A percentile compares a stretch with the other conserved stretches of the same genome.
These are phyloP conservation scores for Nesidiocoris tenuis DNA, from an alignment of 2,888 invertebrate genomes.

Conservation along the genomic window DNA sequence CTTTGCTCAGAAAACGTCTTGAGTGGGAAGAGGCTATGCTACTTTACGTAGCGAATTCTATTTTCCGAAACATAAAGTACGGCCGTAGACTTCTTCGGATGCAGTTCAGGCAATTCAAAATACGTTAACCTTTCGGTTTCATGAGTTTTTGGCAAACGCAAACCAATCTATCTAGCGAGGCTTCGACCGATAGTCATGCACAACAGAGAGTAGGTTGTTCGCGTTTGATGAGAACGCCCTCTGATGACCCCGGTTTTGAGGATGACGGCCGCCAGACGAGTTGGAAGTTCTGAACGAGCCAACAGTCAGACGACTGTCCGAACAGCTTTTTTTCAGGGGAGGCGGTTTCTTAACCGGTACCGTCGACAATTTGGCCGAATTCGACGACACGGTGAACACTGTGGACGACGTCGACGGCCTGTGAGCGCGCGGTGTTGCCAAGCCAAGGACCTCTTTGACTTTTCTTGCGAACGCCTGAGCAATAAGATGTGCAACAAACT, in stretches of 20 bases:
- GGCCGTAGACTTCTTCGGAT: no score
- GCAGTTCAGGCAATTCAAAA: no score
- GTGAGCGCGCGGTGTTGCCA: conserved; percentile 21
- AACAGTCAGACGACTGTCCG: conserved; percentile 35
- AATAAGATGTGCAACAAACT: background rate
- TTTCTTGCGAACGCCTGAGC: conserved; percentile 34
- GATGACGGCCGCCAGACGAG: background rate
- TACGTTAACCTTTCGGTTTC: no score
- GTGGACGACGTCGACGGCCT: conserved; percentile 43
- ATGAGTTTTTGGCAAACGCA: no score
- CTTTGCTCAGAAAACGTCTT: no score
- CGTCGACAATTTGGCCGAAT: background rate
- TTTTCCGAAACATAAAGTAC: no score
- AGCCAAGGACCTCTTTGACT: conserved; percentile 31
- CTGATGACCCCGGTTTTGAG: background rate
- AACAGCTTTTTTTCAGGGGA: conserved; percentile 31
- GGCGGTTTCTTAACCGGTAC: background rate
- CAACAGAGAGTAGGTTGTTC: conserved; percentile 21
- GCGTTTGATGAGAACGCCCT: conserved; percentile 22
- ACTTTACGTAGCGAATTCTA: no score
- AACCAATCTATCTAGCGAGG: no score
- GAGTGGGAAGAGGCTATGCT: no score
- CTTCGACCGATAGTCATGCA: conserved; percentile 15
- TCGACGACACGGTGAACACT: conserved; percentile 38
- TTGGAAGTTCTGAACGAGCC: background rate